Evolutionary conservation across 2,113 vertebrate genomes (phyloP), one percentile per base, ranked within the genome.

Genomic region (Heliornis fulica): DNA sequence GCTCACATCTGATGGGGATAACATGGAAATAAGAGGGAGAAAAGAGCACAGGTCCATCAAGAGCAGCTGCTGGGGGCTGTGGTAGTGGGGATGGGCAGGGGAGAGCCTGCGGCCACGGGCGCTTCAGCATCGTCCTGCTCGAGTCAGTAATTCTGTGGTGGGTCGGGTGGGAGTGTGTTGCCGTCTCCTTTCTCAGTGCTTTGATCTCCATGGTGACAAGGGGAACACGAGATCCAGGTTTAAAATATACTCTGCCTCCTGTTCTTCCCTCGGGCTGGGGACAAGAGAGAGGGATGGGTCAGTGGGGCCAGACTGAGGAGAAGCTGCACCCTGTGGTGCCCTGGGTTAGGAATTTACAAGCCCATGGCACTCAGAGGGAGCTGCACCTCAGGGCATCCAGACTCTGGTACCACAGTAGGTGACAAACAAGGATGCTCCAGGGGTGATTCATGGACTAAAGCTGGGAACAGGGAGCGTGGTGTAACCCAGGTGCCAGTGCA

Each of bases 161-260:
- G 75, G 82, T 28, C 57, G 26, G 84, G 66, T 25, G 83, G 87
- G 69, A 96, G 94, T 63, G 22, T 34, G 66, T 22, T 50, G 66
- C 93, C 29, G 0, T 65, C 94, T 94, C 94, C 93, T 45, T 12
- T 16, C 90, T 64, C 95, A 32, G 93, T 57, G 94, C 86, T 76
- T 34, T 63, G 19, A 66, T 96, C 70, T 96, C 94, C 94, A 85
- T 57, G 78, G 89, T 53, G 79, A 92, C 89, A 29, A 32, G 54
- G 78, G 56, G 82, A 90, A 16, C 2, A 2, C 1, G 34, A 84
- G 57, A 80, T 75, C 77, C 68, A 6, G 4, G 71, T 97, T 97
- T 98, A 99, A 98, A 99, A 99, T 97, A 99, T 98, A 91, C 99
- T 99, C 95, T 99, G 99, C 80, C 99, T 96, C 86, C 99, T 98